Base-by-base conservation (phyloP, 2,888 invertebrate species). In the Alcis repandata region DNA sequence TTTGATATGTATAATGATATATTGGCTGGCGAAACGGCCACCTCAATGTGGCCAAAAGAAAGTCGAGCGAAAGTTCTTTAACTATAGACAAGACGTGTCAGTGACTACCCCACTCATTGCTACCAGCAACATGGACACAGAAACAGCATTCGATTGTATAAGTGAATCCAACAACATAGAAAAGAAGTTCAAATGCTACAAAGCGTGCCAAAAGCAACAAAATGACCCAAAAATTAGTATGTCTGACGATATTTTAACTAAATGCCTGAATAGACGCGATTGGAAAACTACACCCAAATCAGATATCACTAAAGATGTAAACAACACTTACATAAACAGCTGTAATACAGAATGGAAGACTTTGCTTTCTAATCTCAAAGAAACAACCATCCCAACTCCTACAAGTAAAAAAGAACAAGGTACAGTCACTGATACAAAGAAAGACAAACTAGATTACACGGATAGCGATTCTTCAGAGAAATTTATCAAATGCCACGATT, bases 171-270 rank as follows among this genome's bases (percentile, higher is more conserved):
- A 87, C 0, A 83, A 88, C 40, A 75, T 84, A 0, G 86, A 90
- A 43, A 87, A 85, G 33, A 90, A 84, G 67, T 87, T 90, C 1
- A 86, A 84, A 76, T 88, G 88, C 59, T 92, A 92, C 61, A 90
- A 91, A 70, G 86, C 92, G 0, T 90, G 89, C 41, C 88, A 89
- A 41, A 89, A 88, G 52, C 74, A 74, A 15, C 77, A 78, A 40
- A 76, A 80, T 10, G 80, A 82, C 10, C 66, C 78, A 0, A 88
- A 88, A 71, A 69, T 82, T 1, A 85, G 88, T 59, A 80, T 91
- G 79, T 91, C 92, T 0, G 92, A 93, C 62, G 92, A 92, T 71
- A 91, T 92, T 15, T 65, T 93, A 41, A 83, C 89, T 0, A 93
- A 92, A 80, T 92, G 90, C 65, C 45, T 92, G 6, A 90, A 84